These are phyloP conservation scores for Corapipo altera DNA, from an alignment of 2,113 vertebrate species.

Conservation along the genomic window DNA sequence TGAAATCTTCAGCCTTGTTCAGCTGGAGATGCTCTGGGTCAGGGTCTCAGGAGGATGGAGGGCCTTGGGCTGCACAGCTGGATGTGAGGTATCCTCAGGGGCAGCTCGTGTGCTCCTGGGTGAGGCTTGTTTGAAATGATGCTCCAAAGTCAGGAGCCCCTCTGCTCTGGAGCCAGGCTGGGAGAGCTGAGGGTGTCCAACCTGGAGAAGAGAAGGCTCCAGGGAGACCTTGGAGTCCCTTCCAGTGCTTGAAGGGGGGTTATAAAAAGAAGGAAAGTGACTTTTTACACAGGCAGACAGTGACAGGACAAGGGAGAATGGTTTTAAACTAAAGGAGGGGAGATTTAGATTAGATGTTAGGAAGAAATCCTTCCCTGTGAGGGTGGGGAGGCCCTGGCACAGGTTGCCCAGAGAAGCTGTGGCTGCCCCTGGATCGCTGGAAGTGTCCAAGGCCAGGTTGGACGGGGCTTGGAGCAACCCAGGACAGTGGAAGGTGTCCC, in stretches of 20 bases:
- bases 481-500: fast-evolving
- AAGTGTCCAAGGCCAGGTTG: fast-evolving
- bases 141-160: background rate
- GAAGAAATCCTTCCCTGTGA: background rate
- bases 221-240: background rate
- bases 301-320: background rate
- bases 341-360: background rate
- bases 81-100: background rate
- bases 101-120: background rate
- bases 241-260: background rate
- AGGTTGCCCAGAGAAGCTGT: background rate
- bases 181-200: background rate
- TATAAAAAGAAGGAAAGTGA: background rate
- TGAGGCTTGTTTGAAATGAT: background rate
- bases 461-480: fast-evolving
- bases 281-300: background rate
- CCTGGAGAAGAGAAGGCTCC: background rate
- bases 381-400: background rate
- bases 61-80: background rate
- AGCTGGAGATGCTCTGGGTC: background rate
- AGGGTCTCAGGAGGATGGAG: background rate
- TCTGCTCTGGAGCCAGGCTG: background rate
- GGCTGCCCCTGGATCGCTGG: background rate
- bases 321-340: background rate
- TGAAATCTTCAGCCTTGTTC: background rate